Evolutionary conservation across 2,888 invertebrate species (phyloP), one percentile per base, ranked within the genome.

Genomic region (Papilio protenor): DNA sequence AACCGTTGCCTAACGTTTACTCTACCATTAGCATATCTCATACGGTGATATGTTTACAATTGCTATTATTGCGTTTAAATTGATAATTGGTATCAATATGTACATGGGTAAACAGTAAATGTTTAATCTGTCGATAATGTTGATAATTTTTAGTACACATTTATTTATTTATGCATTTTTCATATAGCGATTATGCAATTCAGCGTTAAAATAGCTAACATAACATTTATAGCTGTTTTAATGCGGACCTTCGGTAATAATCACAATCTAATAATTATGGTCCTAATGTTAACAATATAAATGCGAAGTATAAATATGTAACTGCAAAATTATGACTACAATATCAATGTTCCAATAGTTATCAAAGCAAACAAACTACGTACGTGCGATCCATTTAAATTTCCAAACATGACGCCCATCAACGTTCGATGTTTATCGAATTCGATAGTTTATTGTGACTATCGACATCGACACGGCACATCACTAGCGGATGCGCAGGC

Each of bases 401-500:
- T 78, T 75, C 45, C 64, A 66, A 76, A 75, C 66, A 73, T n/a
- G 14, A 52, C 47, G 57, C 27, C 55, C 55, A 64, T 69, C 71
- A 45, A 6, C 47, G 66, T 55, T 6, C 69, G 23, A 61, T 78
- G 80, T 81, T 79, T 80, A 78, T 74, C 75, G 73, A 76, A 66
- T 79, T 80, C 57, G 78, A 78, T 74, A 70, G 72, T 72, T 77
- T 76, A 76, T 80, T 80, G 74, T 79, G 74, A 49, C 47, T 79
- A 88, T 89, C 89, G 91, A 89, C 85, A 85, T 80, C 85, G 86
- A 23, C 85, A 85, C 77, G 69, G 81, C 79, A 81, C 93, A 86
- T 85, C 91, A 92, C 93, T 94, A 93, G 91, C 94, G 94, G 93
- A 94, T 91, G 90, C 89, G 86, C 83, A 85, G 92, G 91, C 92